Percentiles rank a stretch among this genome's conserved stretches.
Evolutionary conservation across 2,888 invertebrate genomes (phyloP).

Genomic region (Celastrina argiolus): DNA sequence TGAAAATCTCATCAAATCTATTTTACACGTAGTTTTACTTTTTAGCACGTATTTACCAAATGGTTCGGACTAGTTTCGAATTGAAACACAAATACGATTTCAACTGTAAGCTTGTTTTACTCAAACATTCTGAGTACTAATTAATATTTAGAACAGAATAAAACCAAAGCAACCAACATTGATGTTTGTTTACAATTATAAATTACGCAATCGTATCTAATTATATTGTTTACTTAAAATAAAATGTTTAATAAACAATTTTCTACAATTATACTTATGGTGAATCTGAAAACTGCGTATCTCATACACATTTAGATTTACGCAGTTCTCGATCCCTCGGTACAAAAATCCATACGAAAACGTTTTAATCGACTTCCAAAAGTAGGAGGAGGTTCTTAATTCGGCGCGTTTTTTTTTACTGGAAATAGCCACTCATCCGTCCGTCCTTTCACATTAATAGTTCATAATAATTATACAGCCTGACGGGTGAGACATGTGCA

Average conservation of each 20-base stretch:
- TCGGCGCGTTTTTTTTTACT: too few relatives aligned
- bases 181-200: not conserved
- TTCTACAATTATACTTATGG: not conserved
- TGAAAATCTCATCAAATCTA: not conserved
- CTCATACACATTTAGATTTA: too few relatives aligned
- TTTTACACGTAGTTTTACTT: not conserved
- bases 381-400: too few relatives aligned
- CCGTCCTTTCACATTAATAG: too few relatives aligned
- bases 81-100: not conserved
- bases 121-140: not conserved
- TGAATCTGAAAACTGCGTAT: too few relatives aligned
- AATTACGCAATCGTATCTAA: not conserved
- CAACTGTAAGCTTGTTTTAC: not conserved
- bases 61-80: not conserved
- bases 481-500: too few relatives aligned
- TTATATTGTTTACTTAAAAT: not conserved
- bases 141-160: not conserved
- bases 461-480: too few relatives aligned
- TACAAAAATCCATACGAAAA: too few relatives aligned
- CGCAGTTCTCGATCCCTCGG: too few relatives aligned
- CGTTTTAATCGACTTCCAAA: too few relatives aligned
- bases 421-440: too few relatives aligned
- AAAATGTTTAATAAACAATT: not conserved
- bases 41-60: not conserved
- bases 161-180: not conserved